A percentile compares a stretch with the other conserved stretches of the same genome.
These are phyloP conservation scores for Chiroxiphia lanceolata DNA, from an alignment of 2,797 vertebrate genomes.

Conservation along the genomic window DNA sequence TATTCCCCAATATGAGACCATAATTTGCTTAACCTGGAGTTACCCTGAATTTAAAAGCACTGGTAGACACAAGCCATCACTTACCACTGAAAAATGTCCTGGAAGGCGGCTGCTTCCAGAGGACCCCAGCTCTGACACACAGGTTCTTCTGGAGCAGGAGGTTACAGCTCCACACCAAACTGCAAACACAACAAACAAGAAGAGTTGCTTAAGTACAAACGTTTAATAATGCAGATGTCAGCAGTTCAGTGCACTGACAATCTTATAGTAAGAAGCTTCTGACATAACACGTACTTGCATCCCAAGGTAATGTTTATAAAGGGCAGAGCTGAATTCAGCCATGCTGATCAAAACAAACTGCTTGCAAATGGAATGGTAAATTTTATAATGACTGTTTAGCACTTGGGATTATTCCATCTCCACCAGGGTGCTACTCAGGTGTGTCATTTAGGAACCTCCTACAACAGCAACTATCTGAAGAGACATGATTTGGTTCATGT, in stretches of 20 bases:
- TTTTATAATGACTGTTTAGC: neutral
- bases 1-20: neutral
- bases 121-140: neutral
- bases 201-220: neutral
- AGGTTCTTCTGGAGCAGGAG: neutral
- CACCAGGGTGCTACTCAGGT: neutral
- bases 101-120: constrained; percentile 45
- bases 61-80: neutral
- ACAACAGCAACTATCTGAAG: neutral
- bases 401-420: neutral
- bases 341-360: neutral
- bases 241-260: neutral
- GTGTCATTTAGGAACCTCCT: neutral
- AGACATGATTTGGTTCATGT: neutral
- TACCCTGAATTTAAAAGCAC: neutral
- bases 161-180: constrained; percentile 49
- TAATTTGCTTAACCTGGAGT: neutral
- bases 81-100: constrained; percentile 69
- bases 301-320: neutral
- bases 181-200: constrained; percentile 6
- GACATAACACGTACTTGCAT: neutral
- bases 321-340: neutral
- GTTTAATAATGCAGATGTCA: neutral
- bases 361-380: neutral
- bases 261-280: neutral